Base-by-base conservation (phyloP, 2,113 vertebrate species). In the Anthoscopus minutus region DNA sequence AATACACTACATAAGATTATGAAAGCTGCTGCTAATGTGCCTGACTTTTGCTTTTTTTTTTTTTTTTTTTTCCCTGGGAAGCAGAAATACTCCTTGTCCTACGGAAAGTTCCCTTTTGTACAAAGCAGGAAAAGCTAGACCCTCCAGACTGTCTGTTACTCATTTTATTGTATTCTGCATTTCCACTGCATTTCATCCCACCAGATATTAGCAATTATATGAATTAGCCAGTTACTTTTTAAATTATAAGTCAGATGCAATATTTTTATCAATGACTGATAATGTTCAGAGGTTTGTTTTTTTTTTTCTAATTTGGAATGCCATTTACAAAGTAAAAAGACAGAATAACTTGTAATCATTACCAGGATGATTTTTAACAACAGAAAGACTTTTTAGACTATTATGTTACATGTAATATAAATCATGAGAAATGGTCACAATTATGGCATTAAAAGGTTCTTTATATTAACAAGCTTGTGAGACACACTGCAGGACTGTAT, bases 1-100 rank as follows among this genome's bases (percentile, higher is more conserved):
- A 88, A 82, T 89, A 45, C 8, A 86, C 93, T 45, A 40, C 23
- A 31, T 50, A 71, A 57, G n/a, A 73, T 88, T 69, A 65, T 80
- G 58, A 33, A 72, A 73, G 37, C 15, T 78, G n/a, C 65, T 92
- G 30, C 50, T 70, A n/a, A 12, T 65, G 10, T 56, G 54, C 74
- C 51, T 8, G 8, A 2, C 7, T 8, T 22, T 42, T 18, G 27
- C 13, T 21, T 6, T 50, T 27, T 27, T 50, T 23, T n/a, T 21
- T 25, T 30, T 22, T 13, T 22, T 44, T 51, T 21, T 33, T 13
- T 38, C 8, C 10, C 40, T 65, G 15, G 37, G n/a, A 69, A 82
- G n/a, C 30, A 88, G 56, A 78, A 78, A 44, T 74, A 30, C 5
- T 77, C 22, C 24, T 80, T 78, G 37, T 66, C 16, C 44, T 88